Conservation (phyloP, 2,888 invertebrate species). For the Tetanocera ferruginea region DNA sequence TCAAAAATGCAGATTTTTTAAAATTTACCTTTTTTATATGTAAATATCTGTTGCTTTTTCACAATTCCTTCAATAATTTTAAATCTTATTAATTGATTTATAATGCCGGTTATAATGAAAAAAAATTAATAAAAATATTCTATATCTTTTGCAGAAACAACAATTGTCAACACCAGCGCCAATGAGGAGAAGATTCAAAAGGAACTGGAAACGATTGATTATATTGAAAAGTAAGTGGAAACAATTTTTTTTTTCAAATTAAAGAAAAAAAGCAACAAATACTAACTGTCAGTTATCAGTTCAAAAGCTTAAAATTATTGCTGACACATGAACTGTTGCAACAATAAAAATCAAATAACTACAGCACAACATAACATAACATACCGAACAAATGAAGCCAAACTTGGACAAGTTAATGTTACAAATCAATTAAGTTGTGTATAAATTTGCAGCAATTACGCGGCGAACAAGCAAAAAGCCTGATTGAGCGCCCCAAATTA, state of each 20-base stretch:
- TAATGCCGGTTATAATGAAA: too few species aligned
- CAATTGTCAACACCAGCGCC: constrained; percentile 57
- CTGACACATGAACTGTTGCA: constrained; percentile 8
- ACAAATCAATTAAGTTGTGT: background rate
- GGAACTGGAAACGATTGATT: constrained; percentile 67
- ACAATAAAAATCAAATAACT: background rate
- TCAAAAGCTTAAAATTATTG: background rate
- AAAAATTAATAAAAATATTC: too few species aligned
- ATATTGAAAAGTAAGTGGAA: constrained; percentile 66
- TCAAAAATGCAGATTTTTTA: too few species aligned
- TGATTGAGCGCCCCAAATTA: constrained; percentile 36
- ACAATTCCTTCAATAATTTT: too few species aligned
- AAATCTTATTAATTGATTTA: too few species aligned
- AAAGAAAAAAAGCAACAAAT: background rate
- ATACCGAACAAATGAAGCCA: background rate
- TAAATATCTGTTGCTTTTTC: too few species aligned
- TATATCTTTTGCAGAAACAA: constrained; percentile 63
- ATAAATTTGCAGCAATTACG: constrained; percentile 7
- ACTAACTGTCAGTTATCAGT: background rate
- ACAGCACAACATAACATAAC: background rate
- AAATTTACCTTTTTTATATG: too few species aligned
- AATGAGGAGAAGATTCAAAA: constrained; percentile 65
- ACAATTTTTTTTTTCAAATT: background rate
- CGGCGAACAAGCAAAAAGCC: background rate
- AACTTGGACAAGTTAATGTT: background rate